Percentiles rank a stretch among this genome's conserved stretches.
phyloP scores from a whole-genome alignment of 37 sponge, comb jelly and placozoan species.

The Diacarnus erythraeanus region DNA sequence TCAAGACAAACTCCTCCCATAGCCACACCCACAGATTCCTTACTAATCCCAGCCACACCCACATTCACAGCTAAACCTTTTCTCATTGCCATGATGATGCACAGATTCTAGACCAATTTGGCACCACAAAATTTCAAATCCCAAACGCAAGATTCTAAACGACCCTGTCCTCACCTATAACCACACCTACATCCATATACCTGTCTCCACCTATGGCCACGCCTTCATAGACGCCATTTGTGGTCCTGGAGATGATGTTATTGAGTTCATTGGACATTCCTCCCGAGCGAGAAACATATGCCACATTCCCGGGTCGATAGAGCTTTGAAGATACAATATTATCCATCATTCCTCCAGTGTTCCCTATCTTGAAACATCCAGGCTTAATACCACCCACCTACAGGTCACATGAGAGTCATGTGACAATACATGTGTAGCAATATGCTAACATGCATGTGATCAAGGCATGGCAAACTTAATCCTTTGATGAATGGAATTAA shows the following conservation, averaged over 20 bases:
- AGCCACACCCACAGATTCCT: too few relatives aligned
- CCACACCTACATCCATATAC: too few relatives aligned
- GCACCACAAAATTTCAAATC: too few relatives aligned
- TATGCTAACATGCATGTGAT: not conserved
- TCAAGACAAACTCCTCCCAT: too few relatives aligned
- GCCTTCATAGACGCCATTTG: slow-evolving; percentile 96
- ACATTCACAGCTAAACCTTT: too few relatives aligned
- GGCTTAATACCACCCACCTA: slow-evolving; percentile 97
- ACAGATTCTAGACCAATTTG: too few relatives aligned
- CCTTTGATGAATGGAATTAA: too few relatives aligned
- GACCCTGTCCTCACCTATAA: too few relatives aligned
- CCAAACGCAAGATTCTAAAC: too few relatives aligned
- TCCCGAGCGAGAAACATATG: slow-evolving; percentile 96
- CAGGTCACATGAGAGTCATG: slow-evolving; percentile 27
- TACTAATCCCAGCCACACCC: too few relatives aligned
- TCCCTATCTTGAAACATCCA: slow-evolving; percentile 99
- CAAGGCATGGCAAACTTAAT: too few relatives aligned
- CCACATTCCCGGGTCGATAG: slow-evolving; percentile 95
- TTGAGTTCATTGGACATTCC: slow-evolving; percentile 99
- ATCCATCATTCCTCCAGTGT: slow-evolving; percentile 98
- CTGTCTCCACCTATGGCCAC: slow-evolving; percentile 98
- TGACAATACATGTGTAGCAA: not conserved
- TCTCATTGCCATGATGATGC: too few relatives aligned
- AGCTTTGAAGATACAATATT: slow-evolving; percentile 92
- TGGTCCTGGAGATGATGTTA: slow-evolving; percentile 85